Evolutionary conservation across 2,888 invertebrate genomes (phyloP).

Genomic region (Caenorhabditis sulstoni): DNA sequence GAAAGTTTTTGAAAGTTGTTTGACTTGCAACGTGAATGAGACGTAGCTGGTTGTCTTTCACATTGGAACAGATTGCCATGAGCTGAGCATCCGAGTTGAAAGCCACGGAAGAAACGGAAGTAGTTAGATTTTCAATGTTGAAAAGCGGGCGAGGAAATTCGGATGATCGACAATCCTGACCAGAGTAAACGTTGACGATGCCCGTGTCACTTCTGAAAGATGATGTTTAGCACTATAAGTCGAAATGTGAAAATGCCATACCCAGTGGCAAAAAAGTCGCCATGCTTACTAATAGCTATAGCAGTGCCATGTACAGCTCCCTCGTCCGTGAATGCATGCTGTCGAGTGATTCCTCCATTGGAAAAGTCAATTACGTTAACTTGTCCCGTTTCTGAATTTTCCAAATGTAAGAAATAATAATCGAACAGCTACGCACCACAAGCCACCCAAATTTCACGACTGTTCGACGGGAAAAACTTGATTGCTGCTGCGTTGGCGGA

Average conservation of each 20-base stretch:
- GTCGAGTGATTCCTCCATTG: background rate
- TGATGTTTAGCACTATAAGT: too few relatives aligned
- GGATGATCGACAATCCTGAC: conserved; percentile 28
- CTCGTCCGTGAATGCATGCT: conserved; percentile 63
- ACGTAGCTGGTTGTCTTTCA: conserved; percentile 63
- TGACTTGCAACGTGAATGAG: conserved; percentile 60
- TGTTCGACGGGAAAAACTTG: conserved; percentile 56
- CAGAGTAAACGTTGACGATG: conserved; percentile 65
- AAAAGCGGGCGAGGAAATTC: conserved; percentile 54
- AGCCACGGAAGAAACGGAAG: conserved; percentile 51
- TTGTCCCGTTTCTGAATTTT: conserved; percentile 57
- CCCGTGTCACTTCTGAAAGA: conserved; percentile 67
- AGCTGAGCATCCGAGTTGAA: conserved; percentile 64
- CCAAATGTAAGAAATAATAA: background rate
- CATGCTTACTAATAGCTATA: conserved; percentile 60
- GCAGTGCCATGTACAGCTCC: conserved; percentile 65
- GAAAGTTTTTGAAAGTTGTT: conserved; percentile 67
- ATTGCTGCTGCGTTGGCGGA: conserved; percentile 53
- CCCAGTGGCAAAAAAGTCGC: conserved; percentile 63
- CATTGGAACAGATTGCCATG: conserved; percentile 55
- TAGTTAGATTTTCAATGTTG: conserved; percentile 54
- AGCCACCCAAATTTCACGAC: conserved; percentile 60
- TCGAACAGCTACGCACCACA: conserved; percentile 49
- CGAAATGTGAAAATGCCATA: too few relatives aligned
- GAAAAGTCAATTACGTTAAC: conserved; percentile 44